Evolutionary conservation across 2,888 invertebrate genomes (phyloP).

Genomic region (Agrotis ipsilon): DNA sequence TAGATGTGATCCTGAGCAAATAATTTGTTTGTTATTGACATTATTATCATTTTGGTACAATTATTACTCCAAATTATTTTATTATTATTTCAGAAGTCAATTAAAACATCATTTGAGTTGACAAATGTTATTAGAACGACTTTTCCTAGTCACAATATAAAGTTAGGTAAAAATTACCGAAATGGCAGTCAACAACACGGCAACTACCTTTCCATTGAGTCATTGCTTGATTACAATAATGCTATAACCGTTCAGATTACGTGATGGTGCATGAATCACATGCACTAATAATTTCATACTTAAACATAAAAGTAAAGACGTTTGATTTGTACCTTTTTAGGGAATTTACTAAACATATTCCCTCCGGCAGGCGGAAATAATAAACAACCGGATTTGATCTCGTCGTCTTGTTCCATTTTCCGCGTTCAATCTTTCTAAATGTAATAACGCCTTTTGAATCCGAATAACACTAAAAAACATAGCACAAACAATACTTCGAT

Average conservation of each 20-base stretch:
- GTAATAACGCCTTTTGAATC: slow-evolving; percentile 41
- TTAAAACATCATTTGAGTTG: background rate
- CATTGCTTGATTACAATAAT: slow-evolving; percentile 59
- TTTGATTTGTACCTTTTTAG: slow-evolving; percentile 92
- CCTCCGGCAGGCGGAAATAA: slow-evolving; percentile 93
- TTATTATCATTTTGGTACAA: background rate
- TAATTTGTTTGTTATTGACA: background rate
- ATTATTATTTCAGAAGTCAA: background rate
- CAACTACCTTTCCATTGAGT: slow-evolving; percentile 63
- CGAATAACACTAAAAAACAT: slow-evolving; percentile 68
- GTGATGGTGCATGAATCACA: slow-evolving; percentile 45
- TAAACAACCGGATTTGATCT: slow-evolving; percentile 94
- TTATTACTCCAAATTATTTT: background rate
- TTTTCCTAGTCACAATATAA: slow-evolving; percentile 7
- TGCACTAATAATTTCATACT: slow-evolving; percentile 30
- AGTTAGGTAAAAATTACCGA: slow-evolving; percentile 25
- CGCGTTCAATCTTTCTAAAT: slow-evolving; percentile 60
- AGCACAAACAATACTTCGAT: slow-evolving; percentile 62
- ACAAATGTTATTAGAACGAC: background rate
- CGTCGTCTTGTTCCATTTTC: slow-evolving; percentile 94
- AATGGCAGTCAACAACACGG: slow-evolving; percentile 47
- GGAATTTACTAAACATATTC: slow-evolving; percentile 94
- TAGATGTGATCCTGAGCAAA: background rate
- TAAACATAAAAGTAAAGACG: slow-evolving; percentile 28
- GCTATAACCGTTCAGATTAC: slow-evolving; percentile 53